Conservation (phyloP, 2,888 invertebrate species). For the Hirtodrosophila histrioides region DNA sequence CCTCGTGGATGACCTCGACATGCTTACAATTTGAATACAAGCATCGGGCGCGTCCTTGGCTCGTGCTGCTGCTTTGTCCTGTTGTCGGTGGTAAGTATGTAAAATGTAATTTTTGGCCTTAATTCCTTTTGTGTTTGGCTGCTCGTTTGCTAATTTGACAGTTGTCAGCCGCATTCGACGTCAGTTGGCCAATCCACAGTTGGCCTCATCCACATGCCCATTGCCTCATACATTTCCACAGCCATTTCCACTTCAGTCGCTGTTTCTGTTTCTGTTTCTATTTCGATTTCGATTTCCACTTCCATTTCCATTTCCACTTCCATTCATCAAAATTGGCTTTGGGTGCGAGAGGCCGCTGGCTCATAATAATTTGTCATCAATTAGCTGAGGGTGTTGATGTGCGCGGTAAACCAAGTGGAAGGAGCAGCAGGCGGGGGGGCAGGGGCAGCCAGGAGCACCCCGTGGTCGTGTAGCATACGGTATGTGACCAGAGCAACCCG, state of each 20-base stretch:
- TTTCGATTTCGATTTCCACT: slow-evolving; percentile 21
- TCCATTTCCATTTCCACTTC: slow-evolving; percentile 40
- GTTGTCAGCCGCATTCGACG: slow-evolving; percentile 67
- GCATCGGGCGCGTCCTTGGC: slow-evolving; percentile 61
- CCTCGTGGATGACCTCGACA: slow-evolving; percentile 27
- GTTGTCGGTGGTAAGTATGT: slow-evolving; percentile 38
- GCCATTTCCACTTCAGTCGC: neutral
- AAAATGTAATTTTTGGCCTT: slow-evolving; percentile 66
- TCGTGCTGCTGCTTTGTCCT: slow-evolving; percentile 50
- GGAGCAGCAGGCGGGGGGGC: slow-evolving; percentile 23
- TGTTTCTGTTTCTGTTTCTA: slow-evolving; percentile 6
- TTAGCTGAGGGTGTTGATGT: slow-evolving; percentile 80
- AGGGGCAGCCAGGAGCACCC: slow-evolving; percentile 47
- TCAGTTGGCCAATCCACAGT: slow-evolving; percentile 58
- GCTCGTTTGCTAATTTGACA: slow-evolving; percentile 76
- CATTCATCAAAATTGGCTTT: slow-evolving; percentile 78
- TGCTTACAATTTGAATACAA: slow-evolving; percentile 53
- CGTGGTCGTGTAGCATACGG: slow-evolving; percentile 68
- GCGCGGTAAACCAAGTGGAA: slow-evolving; percentile 80
- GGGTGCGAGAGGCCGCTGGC: slow-evolving; percentile 66
- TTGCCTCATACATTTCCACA: neutral
- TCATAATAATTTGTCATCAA: slow-evolving; percentile 81
- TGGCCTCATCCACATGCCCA: slow-evolving; percentile 1
- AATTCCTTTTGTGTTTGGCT: slow-evolving; percentile 67
- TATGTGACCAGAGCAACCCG: slow-evolving; percentile 50